Conservation (phyloP, 2,113 vertebrate genomes). For the Pseudopodoces humilis region DNA sequence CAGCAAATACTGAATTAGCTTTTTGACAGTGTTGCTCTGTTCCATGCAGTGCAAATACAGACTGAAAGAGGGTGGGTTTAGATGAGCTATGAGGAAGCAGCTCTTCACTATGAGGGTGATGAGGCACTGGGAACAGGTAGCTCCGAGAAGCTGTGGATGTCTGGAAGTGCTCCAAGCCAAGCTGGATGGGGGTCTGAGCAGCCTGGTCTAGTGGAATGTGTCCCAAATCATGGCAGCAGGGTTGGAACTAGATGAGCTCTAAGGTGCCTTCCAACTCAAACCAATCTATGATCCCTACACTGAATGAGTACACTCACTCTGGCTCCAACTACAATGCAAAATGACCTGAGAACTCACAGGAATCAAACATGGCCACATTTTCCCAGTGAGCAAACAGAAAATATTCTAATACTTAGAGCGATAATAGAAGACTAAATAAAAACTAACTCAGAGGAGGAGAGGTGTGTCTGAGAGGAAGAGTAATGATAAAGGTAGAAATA, state of each 20-base stretch:
- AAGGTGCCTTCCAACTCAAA: neutral
- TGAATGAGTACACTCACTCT: neutral
- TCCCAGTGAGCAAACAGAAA: neutral
- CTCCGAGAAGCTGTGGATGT: neutral
- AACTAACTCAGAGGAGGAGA: neutral
- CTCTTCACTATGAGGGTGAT: neutral
- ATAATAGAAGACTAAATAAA: neutral
- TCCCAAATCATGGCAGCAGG: neutral
- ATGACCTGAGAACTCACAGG: neutral
- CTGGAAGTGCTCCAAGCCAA: neutral
- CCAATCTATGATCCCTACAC: neutral
- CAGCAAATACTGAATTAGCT: neutral
- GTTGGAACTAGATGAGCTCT: neutral
- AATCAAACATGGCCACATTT: neutral
- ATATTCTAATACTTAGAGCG: neutral
- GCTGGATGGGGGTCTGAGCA: neutral
- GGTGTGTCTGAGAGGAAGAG: neutral
- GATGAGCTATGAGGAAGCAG: neutral
- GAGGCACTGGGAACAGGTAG: neutral
- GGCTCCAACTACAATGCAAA: neutral
- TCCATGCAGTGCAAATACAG: neutral
- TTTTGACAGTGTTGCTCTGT: neutral
- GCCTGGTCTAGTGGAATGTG: neutral
- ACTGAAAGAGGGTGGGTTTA: neutral
- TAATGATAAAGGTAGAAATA: neutral